Percentiles rank a stretch among this genome's conserved stretches.
These are phyloP conservation scores for Parapsyche elsis DNA, from an alignment of 1,140 invertebrate genomes.

Conservation along the genomic window DNA sequence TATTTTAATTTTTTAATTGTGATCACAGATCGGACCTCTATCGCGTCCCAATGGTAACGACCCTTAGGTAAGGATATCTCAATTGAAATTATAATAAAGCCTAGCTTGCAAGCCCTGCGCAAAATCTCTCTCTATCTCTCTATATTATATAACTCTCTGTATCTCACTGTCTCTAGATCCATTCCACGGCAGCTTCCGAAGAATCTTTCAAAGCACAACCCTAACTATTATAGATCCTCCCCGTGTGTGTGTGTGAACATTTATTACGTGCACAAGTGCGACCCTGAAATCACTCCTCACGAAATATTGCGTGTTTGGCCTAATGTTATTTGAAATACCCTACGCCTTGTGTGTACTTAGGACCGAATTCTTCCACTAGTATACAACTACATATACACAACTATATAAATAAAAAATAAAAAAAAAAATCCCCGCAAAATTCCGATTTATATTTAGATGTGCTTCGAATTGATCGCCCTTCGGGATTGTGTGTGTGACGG, in stretches of 20 bases:
- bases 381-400: background rate
- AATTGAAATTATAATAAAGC: conserved; percentile 37
- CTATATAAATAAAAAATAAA: background rate
- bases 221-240: background rate
- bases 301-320: conserved; percentile 32
- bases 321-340: conserved; percentile 24
- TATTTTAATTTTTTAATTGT: conserved; percentile 46
- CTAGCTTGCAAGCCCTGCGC: conserved; percentile 46
- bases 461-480: too few relatives aligned
- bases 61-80: conserved; percentile 53
- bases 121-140: conserved; percentile 40
- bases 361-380: background rate
- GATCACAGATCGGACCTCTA: conserved; percentile 55
- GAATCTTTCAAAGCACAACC: background rate
- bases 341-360: background rate
- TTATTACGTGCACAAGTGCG: background rate
- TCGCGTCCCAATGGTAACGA: conserved; percentile 55
- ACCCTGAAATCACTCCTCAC: conserved; percentile 24
- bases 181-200: background rate
- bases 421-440: background rate
- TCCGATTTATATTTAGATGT: too few relatives aligned
- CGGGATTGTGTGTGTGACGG: background rate
- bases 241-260: background rate
- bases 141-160: too few relatives aligned
- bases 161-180: background rate